Evolutionary conservation across 2,113 vertebrate species (phyloP).

Genomic region (Nyctereutes procyonoides): DNA sequence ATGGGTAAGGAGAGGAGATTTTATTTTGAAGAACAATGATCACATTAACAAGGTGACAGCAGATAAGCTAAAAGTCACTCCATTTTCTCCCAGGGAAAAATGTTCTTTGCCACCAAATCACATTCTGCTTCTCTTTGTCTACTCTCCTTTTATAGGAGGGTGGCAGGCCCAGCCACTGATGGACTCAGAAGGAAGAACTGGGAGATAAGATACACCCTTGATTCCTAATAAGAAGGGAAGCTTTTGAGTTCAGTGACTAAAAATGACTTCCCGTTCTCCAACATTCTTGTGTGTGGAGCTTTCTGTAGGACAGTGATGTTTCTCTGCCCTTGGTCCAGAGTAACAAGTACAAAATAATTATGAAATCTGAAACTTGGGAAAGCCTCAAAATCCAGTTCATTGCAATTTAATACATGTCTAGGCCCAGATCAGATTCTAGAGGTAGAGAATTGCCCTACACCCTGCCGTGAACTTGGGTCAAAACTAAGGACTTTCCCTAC

Average conservation of each 20-base stretch:
- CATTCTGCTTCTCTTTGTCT: constrained; percentile 75
- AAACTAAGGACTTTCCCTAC: background rate
- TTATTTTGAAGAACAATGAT: constrained; percentile 82
- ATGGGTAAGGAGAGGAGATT: constrained; percentile 75
- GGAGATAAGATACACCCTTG: constrained; percentile 69
- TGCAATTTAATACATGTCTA: constrained; percentile 52
- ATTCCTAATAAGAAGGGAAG: constrained; percentile 64
- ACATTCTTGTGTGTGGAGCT: constrained; percentile 62
- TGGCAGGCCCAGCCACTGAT: constrained; percentile 64
- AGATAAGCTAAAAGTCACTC: constrained; percentile 83
- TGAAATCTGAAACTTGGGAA: constrained; percentile 61
- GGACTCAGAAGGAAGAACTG: constrained; percentile 70
- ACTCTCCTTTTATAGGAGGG: constrained; percentile 63
- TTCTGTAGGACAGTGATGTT: constrained; percentile 48
- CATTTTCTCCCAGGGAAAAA: constrained; percentile 75
- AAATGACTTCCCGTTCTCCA: constrained; percentile 59
- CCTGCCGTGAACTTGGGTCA: background rate
- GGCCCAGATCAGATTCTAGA: constrained; percentile 8
- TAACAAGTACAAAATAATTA: constrained; percentile 66
- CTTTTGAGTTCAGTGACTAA: constrained; percentile 64
- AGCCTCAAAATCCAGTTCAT: constrained; percentile 53
- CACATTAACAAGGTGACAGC: constrained; percentile 81
- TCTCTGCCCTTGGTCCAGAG: constrained; percentile 59
- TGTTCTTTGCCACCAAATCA: constrained; percentile 65
- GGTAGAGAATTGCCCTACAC: background rate